These are phyloP conservation scores for Drosophila sucinea DNA, from an alignment of 1,140 invertebrate species.

Conservation along the genomic window DNA sequence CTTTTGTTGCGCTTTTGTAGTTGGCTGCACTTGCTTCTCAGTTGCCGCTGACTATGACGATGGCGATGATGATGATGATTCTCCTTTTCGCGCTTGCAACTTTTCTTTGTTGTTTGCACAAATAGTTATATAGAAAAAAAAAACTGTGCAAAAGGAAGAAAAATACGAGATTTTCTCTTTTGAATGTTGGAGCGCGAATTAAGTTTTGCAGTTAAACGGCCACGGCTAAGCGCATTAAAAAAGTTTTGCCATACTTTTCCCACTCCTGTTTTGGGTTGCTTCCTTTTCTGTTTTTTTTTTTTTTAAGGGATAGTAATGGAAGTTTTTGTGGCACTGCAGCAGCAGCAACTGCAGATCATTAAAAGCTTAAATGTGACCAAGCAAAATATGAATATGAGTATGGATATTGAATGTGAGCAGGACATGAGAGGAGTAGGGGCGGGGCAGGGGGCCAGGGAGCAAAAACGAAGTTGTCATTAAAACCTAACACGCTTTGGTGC, in stretches of 20 bases:
- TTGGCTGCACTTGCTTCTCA: slow-evolving; percentile 53
- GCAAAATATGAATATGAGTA: slow-evolving; percentile 50
- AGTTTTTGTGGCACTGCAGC: slow-evolving; percentile 25
- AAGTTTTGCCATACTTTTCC: slow-evolving; percentile 50
- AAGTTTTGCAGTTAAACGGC: slow-evolving; percentile 73
- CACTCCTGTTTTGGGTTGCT: neutral
- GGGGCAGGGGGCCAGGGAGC: neutral
- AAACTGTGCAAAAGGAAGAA: slow-evolving; percentile 18
- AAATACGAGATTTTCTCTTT: slow-evolving; percentile 72
- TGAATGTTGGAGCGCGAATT: slow-evolving; percentile 64
- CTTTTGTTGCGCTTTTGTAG: slow-evolving; percentile 79
- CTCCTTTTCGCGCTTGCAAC: slow-evolving; percentile 71
- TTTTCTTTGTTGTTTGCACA: slow-evolving; percentile 81
- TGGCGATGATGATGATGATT: slow-evolving; percentile 64
- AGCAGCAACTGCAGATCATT: slow-evolving; percentile 49
- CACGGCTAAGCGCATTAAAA: slow-evolving; percentile 77
- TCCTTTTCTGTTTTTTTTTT: slow-evolving; percentile 11
- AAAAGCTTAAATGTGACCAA: slow-evolving; percentile 66
- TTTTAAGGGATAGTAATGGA: slow-evolving; percentile 2
- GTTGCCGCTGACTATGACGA: slow-evolving; percentile 15
- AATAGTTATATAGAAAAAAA: slow-evolving; percentile 60
- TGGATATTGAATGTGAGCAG: slow-evolving; percentile 68
- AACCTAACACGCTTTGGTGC: slow-evolving; percentile 56
- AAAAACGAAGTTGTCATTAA: slow-evolving; percentile 51
- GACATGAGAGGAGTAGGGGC: slow-evolving; percentile 32